A percentile compares a stretch with the other conserved stretches of the same genome.
These are phyloP conservation scores for Glossosoma conforme DNA, from an alignment of 1,140 invertebrate genomes.

Conservation along the genomic window DNA sequence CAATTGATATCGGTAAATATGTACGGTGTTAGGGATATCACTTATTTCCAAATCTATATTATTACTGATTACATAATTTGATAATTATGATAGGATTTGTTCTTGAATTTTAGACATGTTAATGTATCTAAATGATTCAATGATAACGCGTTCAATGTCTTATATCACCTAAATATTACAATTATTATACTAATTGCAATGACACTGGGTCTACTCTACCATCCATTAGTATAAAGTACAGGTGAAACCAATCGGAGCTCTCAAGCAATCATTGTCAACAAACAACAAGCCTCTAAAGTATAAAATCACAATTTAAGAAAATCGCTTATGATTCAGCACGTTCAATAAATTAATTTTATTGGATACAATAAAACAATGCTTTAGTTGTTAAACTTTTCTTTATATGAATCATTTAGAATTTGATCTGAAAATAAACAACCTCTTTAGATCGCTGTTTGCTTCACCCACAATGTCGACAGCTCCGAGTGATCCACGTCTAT, in stretches of 20 bases:
- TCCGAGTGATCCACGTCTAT: constrained; percentile 25
- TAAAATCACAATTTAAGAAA: no score
- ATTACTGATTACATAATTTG: constrained; percentile 30
- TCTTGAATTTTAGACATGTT: constrained; percentile 23
- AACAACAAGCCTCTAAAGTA: no score
- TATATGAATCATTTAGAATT: no score
- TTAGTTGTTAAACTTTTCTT: no score
- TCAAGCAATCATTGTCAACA: no score
- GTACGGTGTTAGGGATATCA: constrained; percentile 26
- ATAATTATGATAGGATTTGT: constrained; percentile 24
- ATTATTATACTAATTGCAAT: constrained; percentile 30
- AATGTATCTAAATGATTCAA: constrained; percentile 21
- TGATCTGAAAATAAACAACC: no score
- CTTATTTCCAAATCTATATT: constrained; percentile 29
- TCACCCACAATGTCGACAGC: no score
- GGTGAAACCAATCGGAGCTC: constrained; percentile 13
- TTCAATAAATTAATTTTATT: no score
- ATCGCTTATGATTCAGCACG: no score
- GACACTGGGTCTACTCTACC: constrained; percentile 29
- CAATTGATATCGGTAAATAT: constrained; percentile 31
- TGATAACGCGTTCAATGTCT: constrained; percentile 23
- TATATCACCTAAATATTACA: constrained; percentile 29
- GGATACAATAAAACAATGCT: no score
- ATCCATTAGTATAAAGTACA: constrained; percentile 29
- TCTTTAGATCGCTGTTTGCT: no score